Evolutionary conservation across 2,797 vertebrate species (phyloP).

Genomic region (Tolypeutes matacus): DNA sequence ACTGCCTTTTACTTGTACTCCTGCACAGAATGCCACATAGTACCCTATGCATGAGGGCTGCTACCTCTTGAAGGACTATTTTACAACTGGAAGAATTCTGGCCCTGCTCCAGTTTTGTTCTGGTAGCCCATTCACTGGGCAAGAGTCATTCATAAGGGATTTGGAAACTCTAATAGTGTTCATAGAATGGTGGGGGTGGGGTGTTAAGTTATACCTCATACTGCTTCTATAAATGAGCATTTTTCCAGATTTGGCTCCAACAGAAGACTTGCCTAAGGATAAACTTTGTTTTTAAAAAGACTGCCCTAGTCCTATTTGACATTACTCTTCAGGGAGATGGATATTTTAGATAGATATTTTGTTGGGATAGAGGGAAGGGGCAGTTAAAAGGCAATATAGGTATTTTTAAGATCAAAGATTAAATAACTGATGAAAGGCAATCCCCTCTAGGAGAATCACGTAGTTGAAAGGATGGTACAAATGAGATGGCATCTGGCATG

Average conservation of each 20-base stretch:
- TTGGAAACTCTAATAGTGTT: neutral
- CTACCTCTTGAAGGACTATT: neutral
- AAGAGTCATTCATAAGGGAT: neutral
- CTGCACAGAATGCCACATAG: neutral
- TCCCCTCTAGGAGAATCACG: neutral
- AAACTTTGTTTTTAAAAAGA: constrained; percentile 27
- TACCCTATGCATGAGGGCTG: neutral
- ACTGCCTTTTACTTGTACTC: neutral
- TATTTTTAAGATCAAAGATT: neutral
- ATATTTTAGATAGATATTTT: neutral
- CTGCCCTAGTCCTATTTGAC: neutral
- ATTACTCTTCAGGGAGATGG: neutral
- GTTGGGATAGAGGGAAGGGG: neutral
- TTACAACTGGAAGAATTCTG: neutral
- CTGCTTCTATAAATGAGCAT: neutral
- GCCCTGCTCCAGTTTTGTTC: constrained; percentile 24
- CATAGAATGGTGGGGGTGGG: neutral
- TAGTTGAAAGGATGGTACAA: neutral
- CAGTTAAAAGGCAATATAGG: neutral
- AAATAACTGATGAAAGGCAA: neutral
- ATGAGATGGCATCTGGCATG: constrained; percentile 12
- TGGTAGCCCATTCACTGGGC: neutral
- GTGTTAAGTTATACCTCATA: neutral
- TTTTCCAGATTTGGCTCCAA: neutral
- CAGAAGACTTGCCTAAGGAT: neutral